Evolutionary conservation across 2,888 invertebrate genomes (phyloP).

Genomic region (Hydraecia micacea): DNA sequence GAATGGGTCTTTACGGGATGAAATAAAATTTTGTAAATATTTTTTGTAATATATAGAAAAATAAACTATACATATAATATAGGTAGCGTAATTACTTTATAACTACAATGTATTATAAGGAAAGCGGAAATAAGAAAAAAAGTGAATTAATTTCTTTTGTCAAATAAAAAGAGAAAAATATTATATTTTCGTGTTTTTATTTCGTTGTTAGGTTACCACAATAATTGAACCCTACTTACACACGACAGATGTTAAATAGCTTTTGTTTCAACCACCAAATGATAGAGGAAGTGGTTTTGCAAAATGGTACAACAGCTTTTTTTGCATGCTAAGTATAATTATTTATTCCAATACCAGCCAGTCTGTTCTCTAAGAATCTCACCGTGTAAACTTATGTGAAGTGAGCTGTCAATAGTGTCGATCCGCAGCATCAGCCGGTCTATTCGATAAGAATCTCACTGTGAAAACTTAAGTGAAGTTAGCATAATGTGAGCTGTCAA

Average conservation of each 20-base stretch:
- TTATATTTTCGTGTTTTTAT: slow-evolving; percentile 79
- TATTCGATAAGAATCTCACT: too few relatives aligned
- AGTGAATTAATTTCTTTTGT: slow-evolving; percentile 90
- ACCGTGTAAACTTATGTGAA: too few relatives aligned
- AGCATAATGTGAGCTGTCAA: too few relatives aligned
- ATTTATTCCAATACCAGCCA: too few relatives aligned
- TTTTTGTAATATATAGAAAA: slow-evolving; percentile 89
- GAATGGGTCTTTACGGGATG: slow-evolving; percentile 88
- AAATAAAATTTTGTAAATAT: slow-evolving; percentile 85
- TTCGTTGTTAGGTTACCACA: slow-evolving; percentile 38
- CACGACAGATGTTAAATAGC: slow-evolving; percentile 3
- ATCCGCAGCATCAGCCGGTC: too few relatives aligned
- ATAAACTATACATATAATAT: slow-evolving; percentile 88
- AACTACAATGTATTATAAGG: slow-evolving; percentile 88
- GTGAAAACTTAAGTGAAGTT: too few relatives aligned
- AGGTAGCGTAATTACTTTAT: slow-evolving; percentile 89
- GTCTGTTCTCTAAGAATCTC: too few relatives aligned
- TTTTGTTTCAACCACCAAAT: slow-evolving; percentile 30
- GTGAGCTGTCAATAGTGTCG: too few relatives aligned
- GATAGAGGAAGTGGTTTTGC: slow-evolving; percentile 26
- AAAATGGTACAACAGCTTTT: not conserved
- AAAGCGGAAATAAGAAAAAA: slow-evolving; percentile 87
- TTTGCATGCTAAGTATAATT: not conserved
- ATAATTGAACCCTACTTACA: slow-evolving; percentile 16
- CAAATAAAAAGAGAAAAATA: slow-evolving; percentile 88